Conservation (phyloP, 2,113 vertebrate species). For the Corynorhinus townsendii region DNA sequence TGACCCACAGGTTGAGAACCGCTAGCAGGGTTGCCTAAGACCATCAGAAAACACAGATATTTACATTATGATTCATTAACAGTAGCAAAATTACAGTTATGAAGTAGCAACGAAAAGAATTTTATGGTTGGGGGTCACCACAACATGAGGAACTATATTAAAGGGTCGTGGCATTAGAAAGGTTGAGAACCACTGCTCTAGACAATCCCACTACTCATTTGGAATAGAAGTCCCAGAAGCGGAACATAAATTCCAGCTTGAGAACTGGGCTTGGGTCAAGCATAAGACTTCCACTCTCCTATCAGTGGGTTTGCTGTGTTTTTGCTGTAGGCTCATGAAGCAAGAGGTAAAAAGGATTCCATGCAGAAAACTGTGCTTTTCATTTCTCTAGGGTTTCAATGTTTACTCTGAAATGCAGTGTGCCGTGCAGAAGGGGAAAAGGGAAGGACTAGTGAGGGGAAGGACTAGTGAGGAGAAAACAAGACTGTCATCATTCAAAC, state of each 20-base stretch:
- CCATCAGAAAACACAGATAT: too few species aligned
- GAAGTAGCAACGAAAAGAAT: too few species aligned
- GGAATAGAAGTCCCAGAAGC: background rate
- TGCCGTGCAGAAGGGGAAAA: background rate
- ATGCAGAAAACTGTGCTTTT: background rate
- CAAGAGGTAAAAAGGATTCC: background rate
- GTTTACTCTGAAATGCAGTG: background rate
- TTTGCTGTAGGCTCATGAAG: background rate
- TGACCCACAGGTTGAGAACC: too few species aligned
- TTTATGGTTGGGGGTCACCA: too few species aligned
- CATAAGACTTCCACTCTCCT: background rate
- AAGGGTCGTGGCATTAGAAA: too few species aligned
- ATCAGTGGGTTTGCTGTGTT: background rate
- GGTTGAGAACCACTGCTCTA: background rate
- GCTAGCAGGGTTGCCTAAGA: too few species aligned
- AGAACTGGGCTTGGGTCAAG: background rate
- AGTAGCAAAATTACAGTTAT: too few species aligned
- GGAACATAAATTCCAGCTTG: background rate
- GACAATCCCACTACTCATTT: background rate
- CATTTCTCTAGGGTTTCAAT: background rate
- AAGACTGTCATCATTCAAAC: background rate
- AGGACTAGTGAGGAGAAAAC: fast-evolving
- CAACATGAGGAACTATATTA: too few species aligned
- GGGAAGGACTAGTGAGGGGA: fast-evolving
- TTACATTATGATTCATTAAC: too few species aligned